Evolutionary conservation across 2,797 vertebrate genomes (phyloP), one percentile per base, ranked within the genome.

Genomic region (Muraenolepis orangiensis): DNA sequence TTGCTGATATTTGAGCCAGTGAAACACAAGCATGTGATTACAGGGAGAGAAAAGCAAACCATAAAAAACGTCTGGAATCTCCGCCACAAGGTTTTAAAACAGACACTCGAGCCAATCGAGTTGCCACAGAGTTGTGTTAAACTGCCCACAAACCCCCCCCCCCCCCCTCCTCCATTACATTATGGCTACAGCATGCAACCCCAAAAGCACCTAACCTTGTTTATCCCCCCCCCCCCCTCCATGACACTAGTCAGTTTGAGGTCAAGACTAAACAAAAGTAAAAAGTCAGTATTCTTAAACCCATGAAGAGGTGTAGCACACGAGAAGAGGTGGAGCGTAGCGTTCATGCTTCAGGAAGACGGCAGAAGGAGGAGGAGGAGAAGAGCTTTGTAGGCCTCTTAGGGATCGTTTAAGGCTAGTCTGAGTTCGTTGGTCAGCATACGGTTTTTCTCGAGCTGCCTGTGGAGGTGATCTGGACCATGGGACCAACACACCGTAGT

Each of bases 391-490:
- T 11, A n/a, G 74, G 72, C 71, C 42, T 74, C 66, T 84, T 79
- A 91, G 1, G 80, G 89, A 64, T 89, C 87, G 23, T 88, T 89
- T 87, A 93, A 84, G 77, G 95, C 96, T 93, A 98, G 92, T 92
- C 96, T 96, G 90, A 98, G 95, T 88, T 98, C 95, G 90, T 96
- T 96, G 93, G 94, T 95, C 88, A 98, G 96, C 81, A 95, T 93
- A 74, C 93, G 95, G 89, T 98, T 98, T 96, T 96, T 96, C 91
- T 97, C 96, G 92, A 97, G 94, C 94, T 98, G 95, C 91, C 95
- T 96, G 95, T 96, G 96, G 87, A 96, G 95, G 83, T 94, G 95
- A 83, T 98, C 96, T 98, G 88, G 82, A 91, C 91, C 93, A 92
- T 95, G 94, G 93, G 88, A 86, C 86, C n/a, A n/a, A n/a, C n/a